Base-by-base conservation (phyloP, 2,797 vertebrate species). In the Tangara arthus region DNA sequence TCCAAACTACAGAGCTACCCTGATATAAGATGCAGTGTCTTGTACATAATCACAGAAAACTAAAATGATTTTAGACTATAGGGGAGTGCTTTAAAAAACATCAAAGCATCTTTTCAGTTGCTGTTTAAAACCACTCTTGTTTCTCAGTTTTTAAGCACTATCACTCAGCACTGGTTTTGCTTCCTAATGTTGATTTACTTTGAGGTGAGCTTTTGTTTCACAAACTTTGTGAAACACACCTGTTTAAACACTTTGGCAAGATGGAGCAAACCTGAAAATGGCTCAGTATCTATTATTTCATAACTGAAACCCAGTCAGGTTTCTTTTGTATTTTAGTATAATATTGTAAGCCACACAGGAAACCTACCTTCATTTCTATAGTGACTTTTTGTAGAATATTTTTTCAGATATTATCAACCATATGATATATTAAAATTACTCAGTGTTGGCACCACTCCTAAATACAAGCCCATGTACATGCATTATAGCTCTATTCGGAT, bases 261-360 rank as follows among this genome's bases (percentile, higher is more conserved):
- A 96, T 42, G 69, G 69, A 93, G 70, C 92, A 77, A 93, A 79
- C 44, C 66, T 94, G 94, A 97, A 97, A 96, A 97, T 73, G 46
- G 81, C 44, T 91, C 92, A 22, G 90, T 93, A 96, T 96, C 87
- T 96, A 97, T 97, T 96, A 97, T 97, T 97, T 97, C 94, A 92
- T 76, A 95, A 96, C 94, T 96, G 97, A 97, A 97, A 97, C 93
- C 85, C 77, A 87, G 81, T 63, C 71, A 96, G 82, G 71, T 88
- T 95, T 97, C 95, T 95, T 95, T 94, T 95, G 89, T 91, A 75
- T 90, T 82, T 95, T 79, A 84, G 56, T 87, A 85, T 68, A 60
- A 90, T 94, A 84, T 46, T 89, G 84, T 66, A 95, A 96, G 90
- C 89, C 91, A 84, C 92, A 95, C 94, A 97, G 97, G 96, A 98